phyloP scores from a whole-genome alignment of 2,113 vertebrate species.

The Mesocricetus auratus region DNA sequence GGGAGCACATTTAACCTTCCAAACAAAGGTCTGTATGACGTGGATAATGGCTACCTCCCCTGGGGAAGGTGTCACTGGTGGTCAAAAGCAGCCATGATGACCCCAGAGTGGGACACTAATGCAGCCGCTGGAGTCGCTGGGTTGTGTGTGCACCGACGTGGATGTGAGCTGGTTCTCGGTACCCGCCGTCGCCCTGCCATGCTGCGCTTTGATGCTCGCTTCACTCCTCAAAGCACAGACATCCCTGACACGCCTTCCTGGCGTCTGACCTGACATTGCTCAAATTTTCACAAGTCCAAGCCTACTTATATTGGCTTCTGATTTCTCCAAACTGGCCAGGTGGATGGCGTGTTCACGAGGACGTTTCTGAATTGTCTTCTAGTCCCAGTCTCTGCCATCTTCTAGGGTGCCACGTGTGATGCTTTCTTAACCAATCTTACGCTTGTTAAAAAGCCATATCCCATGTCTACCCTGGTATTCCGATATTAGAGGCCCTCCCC shows the following conservation, averaged over 20 bases:
- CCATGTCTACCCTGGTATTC: neutral
- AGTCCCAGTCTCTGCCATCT: neutral
- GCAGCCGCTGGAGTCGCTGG: fast-evolving
- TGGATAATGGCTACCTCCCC: neutral
- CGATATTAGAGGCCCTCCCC: neutral
- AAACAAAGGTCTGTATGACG: neutral
- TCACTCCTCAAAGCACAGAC: neutral
- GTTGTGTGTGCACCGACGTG: fast-evolving
- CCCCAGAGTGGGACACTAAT: fast-evolving
- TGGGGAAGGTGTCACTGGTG: fast-evolving
- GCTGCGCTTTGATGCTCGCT: neutral
- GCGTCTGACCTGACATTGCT: neutral
- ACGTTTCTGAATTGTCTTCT: neutral
- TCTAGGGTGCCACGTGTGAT: neutral
- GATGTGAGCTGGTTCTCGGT: fast-evolving
- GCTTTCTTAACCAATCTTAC: neutral
- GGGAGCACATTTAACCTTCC: neutral
- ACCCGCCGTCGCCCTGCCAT: fast-evolving
- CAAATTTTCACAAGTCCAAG: neutral
- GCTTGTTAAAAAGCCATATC: fast-evolving
- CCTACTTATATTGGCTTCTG: neutral
- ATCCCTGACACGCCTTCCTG: neutral
- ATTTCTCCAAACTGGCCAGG: neutral
- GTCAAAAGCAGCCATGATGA: neutral
- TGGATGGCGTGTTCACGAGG: neutral